phyloP scores from a whole-genome alignment of 1,140 invertebrate genomes.

The Pentalonia nigronervosa region DNA sequence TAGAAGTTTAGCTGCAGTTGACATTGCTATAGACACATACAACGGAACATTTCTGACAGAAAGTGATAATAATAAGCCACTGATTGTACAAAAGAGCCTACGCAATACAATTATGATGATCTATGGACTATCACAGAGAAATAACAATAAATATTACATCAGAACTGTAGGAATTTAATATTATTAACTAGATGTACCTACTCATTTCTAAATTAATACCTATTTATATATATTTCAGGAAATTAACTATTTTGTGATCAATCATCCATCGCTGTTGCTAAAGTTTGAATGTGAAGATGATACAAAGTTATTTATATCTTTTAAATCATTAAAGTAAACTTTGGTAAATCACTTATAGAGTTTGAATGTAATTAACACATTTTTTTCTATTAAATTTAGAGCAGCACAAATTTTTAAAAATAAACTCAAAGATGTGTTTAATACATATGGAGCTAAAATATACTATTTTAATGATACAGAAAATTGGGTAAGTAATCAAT shows the following conservation, averaged over 20 bases:
- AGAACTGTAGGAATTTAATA: slow-evolving; percentile 3
- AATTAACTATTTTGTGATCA: slow-evolving; percentile 52
- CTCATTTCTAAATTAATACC: background rate
- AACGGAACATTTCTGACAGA: slow-evolving; percentile 28
- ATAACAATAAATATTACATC: slow-evolving; percentile 17
- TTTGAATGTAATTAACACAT: background rate
- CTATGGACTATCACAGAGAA: slow-evolving; percentile 37
- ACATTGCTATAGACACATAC: slow-evolving; percentile 12
- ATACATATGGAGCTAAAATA: slow-evolving; percentile 43
- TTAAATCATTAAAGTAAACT: slow-evolving; percentile 54
- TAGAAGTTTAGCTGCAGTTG: slow-evolving; percentile 37
- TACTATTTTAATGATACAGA: slow-evolving; percentile 54
- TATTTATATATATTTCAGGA: background rate
- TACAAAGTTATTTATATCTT: slow-evolving; percentile 46
- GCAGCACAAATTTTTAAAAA: slow-evolving; percentile 55
- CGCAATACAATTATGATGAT: slow-evolving; percentile 57
- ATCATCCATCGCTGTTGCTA: slow-evolving; percentile 41
- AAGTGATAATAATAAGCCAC: slow-evolving; percentile 36
- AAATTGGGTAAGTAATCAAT: slow-evolving; percentile 41
- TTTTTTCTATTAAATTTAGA: slow-evolving; percentile 24
- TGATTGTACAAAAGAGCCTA: slow-evolving; percentile 48
- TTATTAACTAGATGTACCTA: background rate
- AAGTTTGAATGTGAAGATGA: slow-evolving; percentile 56
- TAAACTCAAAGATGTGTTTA: slow-evolving; percentile 31
- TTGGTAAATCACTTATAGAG: background rate